These are phyloP conservation scores for Chiloscyllium plagiosum DNA, from an alignment of 2,113 vertebrate species.

Conservation along the genomic window DNA sequence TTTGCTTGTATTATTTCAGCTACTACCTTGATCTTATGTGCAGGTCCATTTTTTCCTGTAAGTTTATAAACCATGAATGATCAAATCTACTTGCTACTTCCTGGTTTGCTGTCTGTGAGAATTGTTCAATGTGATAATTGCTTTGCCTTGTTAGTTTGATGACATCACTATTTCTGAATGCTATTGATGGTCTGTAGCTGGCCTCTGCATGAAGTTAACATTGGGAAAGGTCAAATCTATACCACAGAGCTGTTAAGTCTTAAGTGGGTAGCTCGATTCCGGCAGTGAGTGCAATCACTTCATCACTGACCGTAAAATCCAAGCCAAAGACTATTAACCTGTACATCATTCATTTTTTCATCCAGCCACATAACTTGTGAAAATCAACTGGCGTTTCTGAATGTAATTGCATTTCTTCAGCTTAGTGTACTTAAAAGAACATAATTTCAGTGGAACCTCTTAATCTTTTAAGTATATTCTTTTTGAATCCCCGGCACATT, in stretches of 20 bases:
- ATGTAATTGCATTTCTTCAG: background rate
- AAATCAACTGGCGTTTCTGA: slow-evolving; percentile 13
- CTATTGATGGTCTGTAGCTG: too few species aligned
- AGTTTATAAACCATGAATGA: background rate
- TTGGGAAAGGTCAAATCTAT: too few species aligned
- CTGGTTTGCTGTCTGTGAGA: background rate
- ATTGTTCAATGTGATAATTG: background rate
- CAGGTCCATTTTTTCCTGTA: background rate
- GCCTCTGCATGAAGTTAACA: too few species aligned
- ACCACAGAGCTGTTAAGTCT: too few species aligned
- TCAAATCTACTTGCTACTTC: background rate
- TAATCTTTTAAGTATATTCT: background rate
- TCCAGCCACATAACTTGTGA: background rate
- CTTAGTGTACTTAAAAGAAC: background rate
- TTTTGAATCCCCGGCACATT: background rate
- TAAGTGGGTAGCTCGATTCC: too few species aligned
- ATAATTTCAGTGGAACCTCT: background rate
- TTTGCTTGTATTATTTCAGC: background rate
- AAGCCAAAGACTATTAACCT: background rate
- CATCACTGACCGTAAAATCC: background rate
- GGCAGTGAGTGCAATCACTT: too few species aligned
- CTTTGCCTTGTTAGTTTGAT: background rate
- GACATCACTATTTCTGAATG: background rate
- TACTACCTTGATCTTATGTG: background rate
- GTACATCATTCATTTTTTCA: background rate